Percentiles rank a stretch among this genome's conserved stretches.
Evolutionary conservation across 1,140 invertebrate species (phyloP).

Genomic region (Panagrolaimus sp.): DNA sequence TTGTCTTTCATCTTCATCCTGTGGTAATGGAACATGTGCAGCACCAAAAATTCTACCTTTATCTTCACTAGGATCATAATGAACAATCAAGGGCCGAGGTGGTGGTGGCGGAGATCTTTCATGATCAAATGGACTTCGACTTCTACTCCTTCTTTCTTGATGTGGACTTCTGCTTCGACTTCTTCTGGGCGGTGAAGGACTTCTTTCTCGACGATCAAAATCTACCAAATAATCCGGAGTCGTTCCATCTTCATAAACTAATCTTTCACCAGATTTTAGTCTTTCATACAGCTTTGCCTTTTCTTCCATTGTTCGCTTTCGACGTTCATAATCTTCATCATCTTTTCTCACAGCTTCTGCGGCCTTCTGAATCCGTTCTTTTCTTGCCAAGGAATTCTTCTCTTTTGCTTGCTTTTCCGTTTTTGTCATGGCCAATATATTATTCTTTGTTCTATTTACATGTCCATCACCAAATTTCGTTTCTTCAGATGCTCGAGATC

Average conservation of each 20-base stretch:
- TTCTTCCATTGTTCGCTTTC: background rate
- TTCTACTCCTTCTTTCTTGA: background rate
- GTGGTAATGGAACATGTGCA: background rate
- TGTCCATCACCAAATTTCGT: background rate
- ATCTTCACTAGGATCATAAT: constrained; percentile 1
- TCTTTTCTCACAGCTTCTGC: background rate
- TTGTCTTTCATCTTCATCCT: background rate
- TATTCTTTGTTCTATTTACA: constrained; percentile 1
- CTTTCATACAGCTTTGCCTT: constrained; percentile 3
- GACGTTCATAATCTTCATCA: background rate
- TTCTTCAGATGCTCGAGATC: no score
- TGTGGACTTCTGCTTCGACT: background rate
- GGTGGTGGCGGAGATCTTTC: background rate
- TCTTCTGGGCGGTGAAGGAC: background rate
- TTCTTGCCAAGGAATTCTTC: background rate
- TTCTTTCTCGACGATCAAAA: background rate
- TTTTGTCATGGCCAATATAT: background rate
- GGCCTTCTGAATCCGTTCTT: background rate
- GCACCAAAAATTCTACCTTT: background rate
- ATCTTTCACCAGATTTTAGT: background rate
- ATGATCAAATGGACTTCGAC: background rate
- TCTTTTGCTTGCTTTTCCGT: background rate
- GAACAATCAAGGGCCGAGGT: background rate
- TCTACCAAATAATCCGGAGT: background rate
- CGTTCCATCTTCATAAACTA: background rate